These are phyloP conservation scores for Junonia oenone DNA, from an alignment of 2,888 invertebrate genomes.

Conservation along the genomic window DNA sequence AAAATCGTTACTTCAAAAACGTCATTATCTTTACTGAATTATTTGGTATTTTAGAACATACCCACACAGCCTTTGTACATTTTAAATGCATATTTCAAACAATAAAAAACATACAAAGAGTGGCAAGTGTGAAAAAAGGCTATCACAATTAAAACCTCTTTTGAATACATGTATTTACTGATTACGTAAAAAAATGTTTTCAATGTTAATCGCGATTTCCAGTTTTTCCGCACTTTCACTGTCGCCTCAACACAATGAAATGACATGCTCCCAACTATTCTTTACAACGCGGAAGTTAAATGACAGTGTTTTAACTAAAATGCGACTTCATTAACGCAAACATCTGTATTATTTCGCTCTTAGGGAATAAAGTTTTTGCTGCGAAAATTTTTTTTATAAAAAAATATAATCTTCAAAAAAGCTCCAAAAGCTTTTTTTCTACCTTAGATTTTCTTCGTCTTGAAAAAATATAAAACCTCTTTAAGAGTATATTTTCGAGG, in stretches of 20 bases:
- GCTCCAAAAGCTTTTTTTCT: too few relatives aligned
- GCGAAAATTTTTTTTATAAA: too few relatives aligned
- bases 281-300: not conserved
- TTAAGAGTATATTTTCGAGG: too few relatives aligned
- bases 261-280: not conserved
- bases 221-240: slow-evolving; percentile 22
- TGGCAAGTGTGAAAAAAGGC: not conserved
- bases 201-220: slow-evolving; percentile 10
- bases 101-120: not conserved
- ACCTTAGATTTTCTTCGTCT: too few relatives aligned
- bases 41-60: too few relatives aligned
- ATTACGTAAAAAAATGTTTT: slow-evolving; percentile 6
- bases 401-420: too few relatives aligned
- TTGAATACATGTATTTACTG: not conserved
- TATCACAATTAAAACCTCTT: not conserved
- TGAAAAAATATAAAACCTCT: too few relatives aligned
- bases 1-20: too few relatives aligned
- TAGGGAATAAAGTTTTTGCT: too few relatives aligned
- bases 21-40: too few relatives aligned
- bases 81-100: too few relatives aligned
- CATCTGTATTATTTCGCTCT: not conserved
- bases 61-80: too few relatives aligned
- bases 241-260: slow-evolving; percentile 13
- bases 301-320: not conserved
- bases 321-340: not conserved